Evolutionary conservation across 1,140 invertebrate species (phyloP), one percentile per base, ranked within the genome.

Genomic region (Thaumatotibia leucotreta): DNA sequence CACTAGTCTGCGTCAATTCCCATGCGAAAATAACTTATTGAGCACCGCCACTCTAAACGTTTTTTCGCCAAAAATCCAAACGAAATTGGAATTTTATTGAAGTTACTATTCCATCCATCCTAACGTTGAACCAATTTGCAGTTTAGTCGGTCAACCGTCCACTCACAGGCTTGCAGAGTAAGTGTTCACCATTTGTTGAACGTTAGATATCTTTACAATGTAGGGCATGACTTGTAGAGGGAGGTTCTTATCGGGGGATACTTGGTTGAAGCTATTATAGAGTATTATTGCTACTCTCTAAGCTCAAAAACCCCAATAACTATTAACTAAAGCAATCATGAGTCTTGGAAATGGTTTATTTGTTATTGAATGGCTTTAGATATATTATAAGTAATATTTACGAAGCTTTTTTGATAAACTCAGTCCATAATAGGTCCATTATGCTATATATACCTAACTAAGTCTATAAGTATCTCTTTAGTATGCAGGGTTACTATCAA

Each of bases 111-210:
- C 24, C 52, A 58, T 58, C 52, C 52, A 58, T 58, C 52, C 11
- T 17, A 58, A 68, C 32, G 24, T 52, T 32, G 29, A 27, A 63
- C 31, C 49, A 63, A 31, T 61, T 61, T 29, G 61, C 62, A 61
- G 39, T 66, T 66, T 72, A 73, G 71, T 76, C 68, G 72, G 72
- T 78, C 68, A 76, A 70, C 70, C 67, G 69, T 75, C 69, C 66
- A 72, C 66, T 74, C 63, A 64, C 45, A 67, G 65, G 50, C 66
- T 63, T 61, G 68, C 66, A 63, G 68, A 70, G 70, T 70, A 64
- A 76, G 66, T 71, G 66, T 20, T 64, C 64, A 66, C 58, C 70
- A 68, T 75, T 67, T 61, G 45, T 22, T 45, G 45, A 67, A 62
- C 63, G 68, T 70, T 72, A 67, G 62, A 58, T 58, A 63, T 63